These are phyloP conservation scores for Engystomops pustulosus DNA, from an alignment of 2,113 vertebrate species.

Conservation along the genomic window DNA sequence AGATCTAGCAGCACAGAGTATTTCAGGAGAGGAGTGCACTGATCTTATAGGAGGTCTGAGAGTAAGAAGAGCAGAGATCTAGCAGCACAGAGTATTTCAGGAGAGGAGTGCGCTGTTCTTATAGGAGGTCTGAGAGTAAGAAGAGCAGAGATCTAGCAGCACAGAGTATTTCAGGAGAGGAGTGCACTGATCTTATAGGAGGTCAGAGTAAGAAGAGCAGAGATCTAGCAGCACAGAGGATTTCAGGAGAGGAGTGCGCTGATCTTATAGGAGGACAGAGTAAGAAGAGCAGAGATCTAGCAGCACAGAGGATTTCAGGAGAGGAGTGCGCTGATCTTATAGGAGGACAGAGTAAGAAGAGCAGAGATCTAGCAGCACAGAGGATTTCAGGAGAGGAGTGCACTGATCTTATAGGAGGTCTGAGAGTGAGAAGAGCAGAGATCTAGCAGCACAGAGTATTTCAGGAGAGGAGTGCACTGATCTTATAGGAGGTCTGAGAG, in stretches of 20 bases:
- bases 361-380: background rate
- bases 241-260: background rate
- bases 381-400: background rate
- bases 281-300: background rate
- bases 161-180: background rate
- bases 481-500: background rate
- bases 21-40: background rate
- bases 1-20: background rate
- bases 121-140: background rate
- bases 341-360: background rate
- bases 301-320: background rate
- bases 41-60: background rate
- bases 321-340: background rate
- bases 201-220: background rate
- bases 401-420: background rate
- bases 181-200: background rate
- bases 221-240: background rate
- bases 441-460: background rate
- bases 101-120: too few relatives aligned
- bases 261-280: background rate
- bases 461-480: background rate
- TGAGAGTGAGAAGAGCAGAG: background rate
- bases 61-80: background rate
- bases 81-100: background rate
- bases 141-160: background rate